A percentile compares a stretch with the other conserved stretches of the same genome.
Evolutionary conservation across 92 coral and sea anemone species (phyloP).

Genomic region (Scolanthus callimorphus): DNA sequence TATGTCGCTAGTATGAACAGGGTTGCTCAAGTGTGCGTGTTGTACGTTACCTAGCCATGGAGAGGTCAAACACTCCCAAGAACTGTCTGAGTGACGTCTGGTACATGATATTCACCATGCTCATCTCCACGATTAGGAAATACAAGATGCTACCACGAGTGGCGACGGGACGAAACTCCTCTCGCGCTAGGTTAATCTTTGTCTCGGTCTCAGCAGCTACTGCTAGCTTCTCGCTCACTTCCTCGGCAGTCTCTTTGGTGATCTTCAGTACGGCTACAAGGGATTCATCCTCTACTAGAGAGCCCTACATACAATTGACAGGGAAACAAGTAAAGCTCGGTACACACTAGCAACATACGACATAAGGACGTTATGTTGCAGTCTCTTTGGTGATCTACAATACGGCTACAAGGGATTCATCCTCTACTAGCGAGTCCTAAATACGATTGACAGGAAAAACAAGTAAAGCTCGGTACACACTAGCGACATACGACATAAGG

Average conservation of each 20-base stretch:
- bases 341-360: too few species aligned
- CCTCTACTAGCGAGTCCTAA: conserved; percentile 83
- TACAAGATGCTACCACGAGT: conserved; percentile 86
- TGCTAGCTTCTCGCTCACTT: conserved; percentile 89
- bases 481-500: too few species aligned
- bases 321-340: too few species aligned
- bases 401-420: conserved; percentile 87
- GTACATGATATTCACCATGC: conserved; percentile 90
- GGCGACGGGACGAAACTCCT: conserved; percentile 93
- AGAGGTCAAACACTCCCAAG: conserved; percentile 80
- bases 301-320: too few species aligned
- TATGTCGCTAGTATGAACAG: too few species aligned
- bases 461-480: too few species aligned
- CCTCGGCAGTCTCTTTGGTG: conserved; percentile 87
- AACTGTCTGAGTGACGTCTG: conserved; percentile 87
- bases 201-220: conserved; percentile 92
- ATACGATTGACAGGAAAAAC: too few species aligned
- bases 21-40: too few species aligned
- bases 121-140: conserved; percentile 90
- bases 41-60: conserved; percentile 83
- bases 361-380: too few species aligned
- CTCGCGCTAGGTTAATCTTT: conserved; percentile 85
- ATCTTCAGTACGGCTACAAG: conserved; percentile 87
- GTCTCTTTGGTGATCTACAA: conserved; percentile 79
- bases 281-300: conserved; percentile 85